Conservation (phyloP, 2,113 vertebrate genomes). For the Falcunculus frontatus region DNA sequence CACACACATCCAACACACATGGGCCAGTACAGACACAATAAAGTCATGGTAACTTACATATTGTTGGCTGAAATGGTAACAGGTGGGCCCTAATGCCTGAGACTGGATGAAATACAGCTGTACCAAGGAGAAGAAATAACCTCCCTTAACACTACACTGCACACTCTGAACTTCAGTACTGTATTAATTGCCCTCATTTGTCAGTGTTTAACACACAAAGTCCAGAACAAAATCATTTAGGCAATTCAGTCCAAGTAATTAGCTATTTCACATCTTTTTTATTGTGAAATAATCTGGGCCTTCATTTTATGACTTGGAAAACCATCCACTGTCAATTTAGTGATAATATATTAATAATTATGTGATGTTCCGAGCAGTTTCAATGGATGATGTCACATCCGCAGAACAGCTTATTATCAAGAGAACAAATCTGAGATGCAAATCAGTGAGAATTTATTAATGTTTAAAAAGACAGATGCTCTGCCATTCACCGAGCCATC, state of each 20-base stretch:
- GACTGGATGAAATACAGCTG: neutral
- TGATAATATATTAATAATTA: slow-evolving; percentile 24
- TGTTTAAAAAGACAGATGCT: neutral
- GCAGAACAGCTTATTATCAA: neutral
- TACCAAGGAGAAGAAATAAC: neutral
- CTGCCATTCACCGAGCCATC: neutral
- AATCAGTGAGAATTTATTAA: slow-evolving; percentile 7
- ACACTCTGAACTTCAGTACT: neutral
- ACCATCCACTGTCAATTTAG: slow-evolving; percentile 4
- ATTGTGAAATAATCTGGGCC: slow-evolving; percentile 14
- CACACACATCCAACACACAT: neutral
- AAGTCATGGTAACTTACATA: neutral
- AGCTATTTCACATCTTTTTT: neutral
- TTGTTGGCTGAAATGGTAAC: neutral
- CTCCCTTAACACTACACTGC: neutral
- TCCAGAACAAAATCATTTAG: slow-evolving; percentile 9
- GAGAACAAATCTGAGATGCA: slow-evolving; percentile 5
- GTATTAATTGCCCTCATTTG: slow-evolving; percentile 20
- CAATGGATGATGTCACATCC: slow-evolving; percentile 1
- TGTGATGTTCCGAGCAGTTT: neutral
- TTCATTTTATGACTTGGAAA: neutral
- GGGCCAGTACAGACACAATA: neutral
- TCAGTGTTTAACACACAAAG: slow-evolving; percentile 11
- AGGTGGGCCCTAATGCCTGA: neutral
- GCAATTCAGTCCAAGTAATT: neutral